Percentiles rank a stretch among this genome's conserved stretches.
These are phyloP conservation scores for Synergus laeviventris DNA, from an alignment of 2,888 invertebrate species.

Conservation along the genomic window DNA sequence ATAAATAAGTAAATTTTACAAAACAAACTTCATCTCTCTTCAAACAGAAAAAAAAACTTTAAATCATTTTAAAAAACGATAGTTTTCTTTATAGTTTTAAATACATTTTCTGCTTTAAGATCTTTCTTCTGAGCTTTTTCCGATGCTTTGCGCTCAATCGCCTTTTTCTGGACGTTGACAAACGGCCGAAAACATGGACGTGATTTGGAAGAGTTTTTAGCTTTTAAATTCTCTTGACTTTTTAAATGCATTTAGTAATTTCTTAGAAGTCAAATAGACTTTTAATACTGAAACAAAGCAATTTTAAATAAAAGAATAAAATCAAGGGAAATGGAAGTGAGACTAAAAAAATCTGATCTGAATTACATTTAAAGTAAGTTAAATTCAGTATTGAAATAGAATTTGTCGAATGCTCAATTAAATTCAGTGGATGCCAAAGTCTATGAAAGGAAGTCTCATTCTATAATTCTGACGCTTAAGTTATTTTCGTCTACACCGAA, in stretches of 20 bases:
- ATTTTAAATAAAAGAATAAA: neutral
- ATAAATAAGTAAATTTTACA: conserved; percentile 15
- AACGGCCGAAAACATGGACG: conserved; percentile 23
- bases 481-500: neutral
- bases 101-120: neutral
- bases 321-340: neutral
- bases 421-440: neutral
- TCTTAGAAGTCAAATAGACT: neutral
- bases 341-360: neutral
- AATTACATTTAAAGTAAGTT: neutral
- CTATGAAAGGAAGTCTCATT: neutral
- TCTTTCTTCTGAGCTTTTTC: neutral
- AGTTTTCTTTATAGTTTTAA: neutral
- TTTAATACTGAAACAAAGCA: neutral
- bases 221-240: neutral
- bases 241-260: conserved; percentile 4
- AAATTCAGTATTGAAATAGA: neutral
- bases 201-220: neutral
- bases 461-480: neutral
- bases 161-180: conserved; percentile 19
- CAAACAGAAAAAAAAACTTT: neutral
- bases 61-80: neutral
- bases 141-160: conserved; percentile 33
- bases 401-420: neutral
- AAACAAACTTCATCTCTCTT: neutral